Percentiles rank a stretch among this genome's conserved stretches.
These are phyloP conservation scores for Stegastes partitus DNA, from an alignment of 2,113 vertebrate species.

Conservation along the genomic window DNA sequence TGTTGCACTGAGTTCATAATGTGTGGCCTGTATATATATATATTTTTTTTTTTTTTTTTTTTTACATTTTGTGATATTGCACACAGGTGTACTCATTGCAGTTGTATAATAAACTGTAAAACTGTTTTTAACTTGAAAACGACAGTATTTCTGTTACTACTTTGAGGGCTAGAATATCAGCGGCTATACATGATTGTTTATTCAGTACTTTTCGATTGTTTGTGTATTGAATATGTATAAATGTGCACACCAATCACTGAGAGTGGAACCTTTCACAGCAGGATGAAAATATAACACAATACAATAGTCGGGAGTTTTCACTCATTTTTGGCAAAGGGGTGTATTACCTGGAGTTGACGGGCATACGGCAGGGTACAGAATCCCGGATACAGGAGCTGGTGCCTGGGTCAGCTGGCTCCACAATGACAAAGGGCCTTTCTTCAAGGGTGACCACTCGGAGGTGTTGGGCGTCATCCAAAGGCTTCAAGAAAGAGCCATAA, in stretches of 20 bases:
- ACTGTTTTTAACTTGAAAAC: no score
- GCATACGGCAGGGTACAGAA: conserved; percentile 92
- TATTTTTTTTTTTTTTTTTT: no score
- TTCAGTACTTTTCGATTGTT: background rate
- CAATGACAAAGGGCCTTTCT: conserved; percentile 95
- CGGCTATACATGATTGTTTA: background rate
- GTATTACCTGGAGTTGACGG: conserved; percentile 89
- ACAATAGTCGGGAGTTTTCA: no score
- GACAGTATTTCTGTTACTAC: background rate
- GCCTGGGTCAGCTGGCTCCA: conserved; percentile 90
- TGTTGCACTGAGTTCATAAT: no score
- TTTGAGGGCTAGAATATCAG: background rate
- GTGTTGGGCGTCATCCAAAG: conserved; percentile 91
- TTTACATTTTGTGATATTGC: no score
- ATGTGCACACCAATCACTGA: background rate
- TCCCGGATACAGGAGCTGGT: conserved; percentile 95
- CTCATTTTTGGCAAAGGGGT: no score
- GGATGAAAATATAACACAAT: no score
- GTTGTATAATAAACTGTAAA: no score
- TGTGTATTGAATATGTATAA: background rate
- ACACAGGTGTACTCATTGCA: no score
- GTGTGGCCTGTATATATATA: no score
- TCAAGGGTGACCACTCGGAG: conserved; percentile 93
- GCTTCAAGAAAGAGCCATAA: conserved; percentile 92
- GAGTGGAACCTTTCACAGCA: background rate